Evolutionary conservation across 2,888 invertebrate species (phyloP), one percentile per base, ranked within the genome.

Genomic region (Tineola bisselliella): DNA sequence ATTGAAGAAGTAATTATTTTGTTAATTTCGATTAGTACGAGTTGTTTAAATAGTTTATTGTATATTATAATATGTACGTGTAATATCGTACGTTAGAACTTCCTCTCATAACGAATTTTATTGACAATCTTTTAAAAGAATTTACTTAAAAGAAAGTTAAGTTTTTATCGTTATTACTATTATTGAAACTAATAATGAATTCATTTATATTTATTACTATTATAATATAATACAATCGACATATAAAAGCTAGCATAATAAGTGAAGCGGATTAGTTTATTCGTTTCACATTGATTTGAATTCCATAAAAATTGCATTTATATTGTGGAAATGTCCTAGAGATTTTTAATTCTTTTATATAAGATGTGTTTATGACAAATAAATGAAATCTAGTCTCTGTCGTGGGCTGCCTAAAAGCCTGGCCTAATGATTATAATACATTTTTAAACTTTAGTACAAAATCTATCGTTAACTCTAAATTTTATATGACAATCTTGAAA

Each of bases 221-320:
- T 38, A 38, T 38, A n/a, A n/a, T 12, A 10, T 38, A 6, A 12
- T 8, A 48, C 48, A 18, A 48, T 48, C 48, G 5, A 15, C 13
- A 18, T 8, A 10, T 2, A 10, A 48, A 38, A 12, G n/a, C 5
- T 48, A 13, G 48, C 15, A 48, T 48, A 48, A 8, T 56, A 56
- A 19, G 25, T 56, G 18, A 56, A 4, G 19, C 56, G 56, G n/a
- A 30, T 18, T 18, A n/a, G 8, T 13, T 48, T 48, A 15, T 18
- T 6, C 25, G 56, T 56, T n/a, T 56, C 8, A 59, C 18, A 43
- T 18, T 44, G 1, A 8, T 79, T 84, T 86, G 84, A 86, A 87
- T 87, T 87, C 86, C 86, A 84, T 86, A 86, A 87, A 87, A 86
- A 4, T 86, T 87, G 87, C 87, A 87, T 87, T 58, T 58, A 58